A percentile compares a stretch with the other conserved stretches of the same genome.
Evolutionary conservation across 2,888 invertebrate species (phyloP).

Genomic region (Drosophila nr. perissopoda): DNA sequence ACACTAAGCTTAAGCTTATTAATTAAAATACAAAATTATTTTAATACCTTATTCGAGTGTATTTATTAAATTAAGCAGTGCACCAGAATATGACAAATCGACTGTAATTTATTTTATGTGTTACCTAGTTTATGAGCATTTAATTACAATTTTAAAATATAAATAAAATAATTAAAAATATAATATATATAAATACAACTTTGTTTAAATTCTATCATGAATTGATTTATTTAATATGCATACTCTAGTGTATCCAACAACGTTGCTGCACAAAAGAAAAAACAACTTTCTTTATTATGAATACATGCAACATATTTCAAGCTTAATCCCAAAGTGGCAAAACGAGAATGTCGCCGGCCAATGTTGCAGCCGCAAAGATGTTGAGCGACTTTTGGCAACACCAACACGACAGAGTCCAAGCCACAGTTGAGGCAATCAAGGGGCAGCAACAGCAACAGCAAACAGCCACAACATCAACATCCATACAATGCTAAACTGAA

Average conservation of each 20-base stretch:
- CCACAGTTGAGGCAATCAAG: constrained; percentile 29
- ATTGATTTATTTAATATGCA: not conserved
- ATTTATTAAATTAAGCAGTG: not conserved
- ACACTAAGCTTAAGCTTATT: not conserved
- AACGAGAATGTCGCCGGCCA: constrained; percentile 69
- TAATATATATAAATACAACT: not conserved
- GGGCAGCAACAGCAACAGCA: constrained; percentile 30
- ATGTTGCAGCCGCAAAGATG: constrained; percentile 60
- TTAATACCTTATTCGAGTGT: not conserved
- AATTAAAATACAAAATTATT: not conserved
- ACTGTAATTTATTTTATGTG: not conserved
- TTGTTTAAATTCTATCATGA: not conserved
- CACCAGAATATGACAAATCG: not conserved
- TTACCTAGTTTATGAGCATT: not conserved
- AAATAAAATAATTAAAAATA: not conserved
- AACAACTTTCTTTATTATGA: constrained; percentile 64
- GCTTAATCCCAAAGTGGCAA: constrained; percentile 80
- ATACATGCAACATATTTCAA: constrained; percentile 70
- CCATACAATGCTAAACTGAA: constrained; percentile 32
- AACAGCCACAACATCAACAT: constrained; percentile 23
- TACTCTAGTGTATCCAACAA: constrained; percentile 38
- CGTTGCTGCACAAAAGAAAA: constrained; percentile 10
- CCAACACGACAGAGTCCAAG: constrained; percentile 8
- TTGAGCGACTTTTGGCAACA: constrained; percentile 72
- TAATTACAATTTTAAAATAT: not conserved